Conservation (phyloP, 2,888 invertebrate species). For the Gibbula magus region DNA sequence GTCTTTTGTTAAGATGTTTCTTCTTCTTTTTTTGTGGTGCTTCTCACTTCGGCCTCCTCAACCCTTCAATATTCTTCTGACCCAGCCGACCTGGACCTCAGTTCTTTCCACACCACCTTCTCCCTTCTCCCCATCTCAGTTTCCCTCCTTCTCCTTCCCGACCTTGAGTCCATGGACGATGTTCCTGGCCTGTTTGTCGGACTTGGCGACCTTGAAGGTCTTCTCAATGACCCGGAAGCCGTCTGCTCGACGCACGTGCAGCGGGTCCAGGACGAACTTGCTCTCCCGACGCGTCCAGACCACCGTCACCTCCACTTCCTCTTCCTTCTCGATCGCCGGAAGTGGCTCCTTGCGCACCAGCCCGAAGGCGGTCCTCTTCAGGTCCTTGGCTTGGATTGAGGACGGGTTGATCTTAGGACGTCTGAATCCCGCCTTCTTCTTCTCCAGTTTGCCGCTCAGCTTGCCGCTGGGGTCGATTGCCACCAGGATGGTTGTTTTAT, state of each 20-base stretch:
- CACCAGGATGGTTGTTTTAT: background rate
- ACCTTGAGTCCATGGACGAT: background rate
- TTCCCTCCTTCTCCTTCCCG: background rate
- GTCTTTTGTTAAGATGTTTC: no score
- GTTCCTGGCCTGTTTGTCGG: background rate
- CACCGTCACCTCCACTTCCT: background rate
- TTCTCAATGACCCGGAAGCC: background rate
- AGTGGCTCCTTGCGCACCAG: background rate
- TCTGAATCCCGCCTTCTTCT: background rate
- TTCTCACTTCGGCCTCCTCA: background rate
- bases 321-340: background rate
- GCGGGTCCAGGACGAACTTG: background rate
- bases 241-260: background rate
- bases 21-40: no score
- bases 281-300: background rate
- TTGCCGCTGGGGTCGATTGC: background rate
- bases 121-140: background rate
- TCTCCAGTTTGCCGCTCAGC: background rate
- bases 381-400: background rate
- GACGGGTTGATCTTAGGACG: background rate
- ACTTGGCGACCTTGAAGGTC: background rate
- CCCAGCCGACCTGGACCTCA: background rate
- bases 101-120: no score
- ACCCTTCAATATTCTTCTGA: background rate
- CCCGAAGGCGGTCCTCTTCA: background rate